A percentile compares a stretch with the other conserved stretches of the same genome.
These are phyloP conservation scores for Enteromius paludinosus DNA, from an alignment of 2,797 vertebrate genomes.

Conservation along the genomic window DNA sequence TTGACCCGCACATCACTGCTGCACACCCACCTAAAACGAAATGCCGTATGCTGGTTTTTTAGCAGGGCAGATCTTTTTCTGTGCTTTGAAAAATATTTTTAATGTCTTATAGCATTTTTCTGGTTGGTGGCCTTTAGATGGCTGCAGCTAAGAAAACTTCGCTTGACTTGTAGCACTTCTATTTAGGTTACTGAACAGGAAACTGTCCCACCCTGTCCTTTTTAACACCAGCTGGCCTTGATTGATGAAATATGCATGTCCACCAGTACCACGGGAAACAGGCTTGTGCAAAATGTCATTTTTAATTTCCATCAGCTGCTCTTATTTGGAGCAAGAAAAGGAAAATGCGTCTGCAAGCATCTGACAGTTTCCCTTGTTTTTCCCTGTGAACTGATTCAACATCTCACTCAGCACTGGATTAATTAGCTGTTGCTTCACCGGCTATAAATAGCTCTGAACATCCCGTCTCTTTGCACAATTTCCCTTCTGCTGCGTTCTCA, in stretches of 20 bases:
- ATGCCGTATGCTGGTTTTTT: not conserved
- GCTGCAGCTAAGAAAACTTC: slow-evolving; percentile 19
- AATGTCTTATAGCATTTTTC: slow-evolving; percentile 3
- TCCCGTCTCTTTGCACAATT: slow-evolving; percentile 70
- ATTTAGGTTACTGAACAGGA: slow-evolving; percentile 26
- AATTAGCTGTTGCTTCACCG: slow-evolving; percentile 70
- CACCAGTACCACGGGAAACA: slow-evolving; percentile 34
- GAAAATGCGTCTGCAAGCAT: slow-evolving; percentile 53
- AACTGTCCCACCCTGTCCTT: slow-evolving; percentile 11
- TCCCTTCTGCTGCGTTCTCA: slow-evolving; percentile 70
- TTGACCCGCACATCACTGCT: too few species aligned
- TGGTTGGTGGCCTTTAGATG: not conserved
- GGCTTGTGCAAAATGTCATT: slow-evolving; percentile 48
- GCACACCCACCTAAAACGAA: not conserved
- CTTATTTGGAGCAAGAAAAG: slow-evolving; percentile 38
- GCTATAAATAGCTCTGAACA: slow-evolving; percentile 75
- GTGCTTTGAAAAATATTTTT: not conserved
- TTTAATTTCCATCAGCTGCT: slow-evolving; percentile 44
- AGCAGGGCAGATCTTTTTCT: not conserved
- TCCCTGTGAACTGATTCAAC: slow-evolving; percentile 65
- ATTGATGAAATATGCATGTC: slow-evolving; percentile 35
- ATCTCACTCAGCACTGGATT: slow-evolving; percentile 72
- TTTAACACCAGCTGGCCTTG: slow-evolving; percentile 40
- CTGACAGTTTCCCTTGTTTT: slow-evolving; percentile 23
- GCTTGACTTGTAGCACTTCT: slow-evolving; percentile 27